Evolutionary conservation across 2,797 vertebrate species (phyloP).

Genomic region (Platyrinchus mystaceus): DNA sequence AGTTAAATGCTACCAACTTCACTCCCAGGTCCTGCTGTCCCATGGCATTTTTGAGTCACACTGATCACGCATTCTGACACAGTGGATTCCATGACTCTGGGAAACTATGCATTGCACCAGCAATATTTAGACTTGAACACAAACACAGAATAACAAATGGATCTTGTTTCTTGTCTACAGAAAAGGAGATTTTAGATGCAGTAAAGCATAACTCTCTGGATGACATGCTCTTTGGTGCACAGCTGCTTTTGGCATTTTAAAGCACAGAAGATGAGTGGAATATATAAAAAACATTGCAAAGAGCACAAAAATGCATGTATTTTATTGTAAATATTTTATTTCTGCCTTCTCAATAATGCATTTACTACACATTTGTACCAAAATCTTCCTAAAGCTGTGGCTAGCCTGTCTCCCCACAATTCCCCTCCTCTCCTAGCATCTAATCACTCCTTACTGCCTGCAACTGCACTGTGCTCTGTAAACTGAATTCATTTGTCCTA

Average conservation of each 20-base stretch:
- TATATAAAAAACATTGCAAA: neutral
- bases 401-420: neutral
- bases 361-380: neutral
- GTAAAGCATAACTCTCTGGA: neutral
- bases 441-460: neutral
- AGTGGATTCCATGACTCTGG: neutral
- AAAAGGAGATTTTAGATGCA: neutral
- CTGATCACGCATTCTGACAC: neutral
- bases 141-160: neutral
- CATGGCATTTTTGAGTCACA: neutral
- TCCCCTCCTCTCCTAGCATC: neutral
- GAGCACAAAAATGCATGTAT: neutral
- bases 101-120: slow-evolving; percentile 10
- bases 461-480: neutral
- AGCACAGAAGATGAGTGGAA: neutral
- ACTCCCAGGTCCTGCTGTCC: neutral
- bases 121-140: neutral
- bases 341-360: neutral
- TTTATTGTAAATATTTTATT: neutral
- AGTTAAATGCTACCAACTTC: neutral
- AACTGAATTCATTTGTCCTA: neutral
- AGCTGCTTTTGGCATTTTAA: neutral
- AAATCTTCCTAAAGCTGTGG: neutral
- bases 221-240: neutral
- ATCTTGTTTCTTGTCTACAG: neutral